phyloP scores from a whole-genome alignment of 2,113 vertebrate genomes.

The Aphyosemion australe region DNA sequence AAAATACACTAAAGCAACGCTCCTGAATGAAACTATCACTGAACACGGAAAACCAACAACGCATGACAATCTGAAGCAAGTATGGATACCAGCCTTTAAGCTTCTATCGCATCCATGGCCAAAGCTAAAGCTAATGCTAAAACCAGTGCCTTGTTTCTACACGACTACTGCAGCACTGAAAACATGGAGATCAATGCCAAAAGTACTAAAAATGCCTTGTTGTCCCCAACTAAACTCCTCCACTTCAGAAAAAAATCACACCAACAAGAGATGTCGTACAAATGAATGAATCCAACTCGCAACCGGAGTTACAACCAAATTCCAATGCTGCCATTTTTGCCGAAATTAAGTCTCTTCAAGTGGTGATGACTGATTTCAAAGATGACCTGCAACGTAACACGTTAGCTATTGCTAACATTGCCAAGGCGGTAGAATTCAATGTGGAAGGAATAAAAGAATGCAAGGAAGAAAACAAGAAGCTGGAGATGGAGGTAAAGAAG shows the following conservation, averaged over 20 bases:
- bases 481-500: not conserved
- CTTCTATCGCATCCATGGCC: too few relatives aligned
- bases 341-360: not conserved
- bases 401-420: not conserved
- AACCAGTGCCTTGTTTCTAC: too few relatives aligned
- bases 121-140: too few relatives aligned
- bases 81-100: too few relatives aligned
- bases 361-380: not conserved
- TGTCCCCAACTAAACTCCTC: too few relatives aligned
- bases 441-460: not conserved
- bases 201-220: not conserved
- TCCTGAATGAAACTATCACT: too few relatives aligned
- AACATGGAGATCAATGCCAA: too few relatives aligned
- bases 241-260: not conserved
- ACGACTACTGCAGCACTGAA: too few relatives aligned
- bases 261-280: not conserved
- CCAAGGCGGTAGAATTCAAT: not conserved
- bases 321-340: not conserved
- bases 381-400: not conserved
- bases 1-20: too few relatives aligned
- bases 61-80: too few relatives aligned
- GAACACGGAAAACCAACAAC: too few relatives aligned
- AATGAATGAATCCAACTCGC: not conserved
- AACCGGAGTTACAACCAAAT: not conserved
- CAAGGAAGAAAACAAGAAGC: not conserved